phyloP scores from a whole-genome alignment of 1,140 invertebrate genomes.

The Theocolax elegans region DNA sequence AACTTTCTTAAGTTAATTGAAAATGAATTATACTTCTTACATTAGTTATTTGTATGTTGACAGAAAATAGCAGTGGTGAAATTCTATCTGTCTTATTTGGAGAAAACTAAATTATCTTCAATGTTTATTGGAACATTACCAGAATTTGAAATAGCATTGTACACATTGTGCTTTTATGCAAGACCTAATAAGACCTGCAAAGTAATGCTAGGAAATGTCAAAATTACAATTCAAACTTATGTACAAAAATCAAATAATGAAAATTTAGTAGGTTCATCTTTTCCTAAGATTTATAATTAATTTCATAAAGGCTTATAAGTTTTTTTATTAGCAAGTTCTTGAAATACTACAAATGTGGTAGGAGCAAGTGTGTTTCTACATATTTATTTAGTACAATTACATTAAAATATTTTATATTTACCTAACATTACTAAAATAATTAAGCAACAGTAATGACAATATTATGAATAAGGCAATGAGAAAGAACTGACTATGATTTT shows the following conservation, averaged over 20 bases:
- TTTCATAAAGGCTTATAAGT: not conserved
- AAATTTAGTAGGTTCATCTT: conserved; percentile 35
- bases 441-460: conserved; percentile 4
- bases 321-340: not conserved
- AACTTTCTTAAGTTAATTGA: not conserved
- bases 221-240: conserved; percentile 44
- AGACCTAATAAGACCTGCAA: conserved; percentile 60
- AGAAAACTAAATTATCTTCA: conserved; percentile 54
- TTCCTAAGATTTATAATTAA: conserved; percentile 37
- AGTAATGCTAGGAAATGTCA: conserved; percentile 30
- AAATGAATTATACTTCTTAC: not conserved
- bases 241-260: conserved; percentile 20
- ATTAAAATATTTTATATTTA: conserved; percentile 2
- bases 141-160: conserved; percentile 74
- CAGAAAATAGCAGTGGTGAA: conserved; percentile 52
- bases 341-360: not conserved
- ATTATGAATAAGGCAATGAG: conserved; percentile 15
- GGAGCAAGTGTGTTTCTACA: not conserved
- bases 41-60: conserved; percentile 22
- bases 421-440: conserved; percentile 14
- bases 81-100: conserved; percentile 58
- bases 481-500: conserved; percentile 35
- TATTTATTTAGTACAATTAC: conserved; percentile 32
- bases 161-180: conserved; percentile 70
- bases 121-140: conserved; percentile 74